Base-by-base conservation (phyloP, 2,113 vertebrate genomes). In the Pipra filicauda region DNA sequence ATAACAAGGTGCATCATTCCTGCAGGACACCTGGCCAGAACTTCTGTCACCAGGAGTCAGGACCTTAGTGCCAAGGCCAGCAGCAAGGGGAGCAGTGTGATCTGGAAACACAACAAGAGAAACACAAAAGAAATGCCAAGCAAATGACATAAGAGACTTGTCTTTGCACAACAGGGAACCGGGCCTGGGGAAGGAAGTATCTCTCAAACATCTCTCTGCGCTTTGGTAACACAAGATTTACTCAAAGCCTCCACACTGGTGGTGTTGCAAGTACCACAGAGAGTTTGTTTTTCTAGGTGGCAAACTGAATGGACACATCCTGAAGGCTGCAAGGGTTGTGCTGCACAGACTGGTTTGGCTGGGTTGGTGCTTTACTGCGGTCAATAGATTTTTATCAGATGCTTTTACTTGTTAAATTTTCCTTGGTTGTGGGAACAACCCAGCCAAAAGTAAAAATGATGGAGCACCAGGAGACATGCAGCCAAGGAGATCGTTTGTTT, bases 331-430 rank as follows among this genome's bases (percentile, higher is more conserved):
- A 5, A 55, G 37, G 31, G 59, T 44, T 14, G 9, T 28, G 31
- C 61, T 66, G 20, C 19, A 58, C 43, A 24, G 73, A 61, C 85
- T 64, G 57, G 78, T 87, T 81, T 70, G 70, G 51, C 70, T 71
- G 55, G 52, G 31, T 26, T 85, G 39, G 43, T 78, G 22, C 49
- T 88, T 78, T 59, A 70, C 73, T 64, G 28, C 1, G 4, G 62
- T 55, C 76, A 31, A 33, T 59, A 64, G 78, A 67, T 88, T 91
- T 93, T 85, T 90, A 92, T 92, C 75, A 85, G 75, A 71, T 70
- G 69, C 31, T 95, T 88, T 91, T 67, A 59, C 52, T 90, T 67
- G 52, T 78, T 90, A 67, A 37, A 72, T 85, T 85, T 93, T 75
- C 71, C 61, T 67, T 67, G 66, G 85, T 84, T 62, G 55, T 74